Evolutionary conservation across 1,140 invertebrate genomes (phyloP).

Genomic region (Leptonema lineaticorne): DNA sequence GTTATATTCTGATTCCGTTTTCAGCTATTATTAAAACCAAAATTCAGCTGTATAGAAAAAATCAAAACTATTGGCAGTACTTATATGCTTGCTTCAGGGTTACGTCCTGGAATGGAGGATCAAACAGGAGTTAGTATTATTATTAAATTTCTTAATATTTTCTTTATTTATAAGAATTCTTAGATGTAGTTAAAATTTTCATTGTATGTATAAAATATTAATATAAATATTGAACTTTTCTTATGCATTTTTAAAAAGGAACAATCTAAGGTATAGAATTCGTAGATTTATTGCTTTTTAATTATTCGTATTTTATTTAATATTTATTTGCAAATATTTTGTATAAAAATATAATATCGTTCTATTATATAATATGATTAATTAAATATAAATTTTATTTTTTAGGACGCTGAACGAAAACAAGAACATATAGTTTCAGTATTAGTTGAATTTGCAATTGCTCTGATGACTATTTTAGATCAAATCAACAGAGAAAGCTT

Average conservation of each 20-base stretch:
- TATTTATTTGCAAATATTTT: background rate
- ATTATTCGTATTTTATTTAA: background rate
- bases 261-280: conserved; percentile 12
- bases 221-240: too few species aligned
- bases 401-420: conserved; percentile 70
- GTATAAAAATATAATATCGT: too few species aligned
- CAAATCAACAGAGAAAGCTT: conserved; percentile 97
- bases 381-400: conserved; percentile 31
- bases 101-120: conserved; percentile 84
- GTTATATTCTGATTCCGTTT: conserved; percentile 38
- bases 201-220: too few species aligned
- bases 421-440: conserved; percentile 86
- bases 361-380: background rate
- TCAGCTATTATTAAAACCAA: conserved; percentile 85
- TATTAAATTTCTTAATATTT: background rate
- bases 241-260: conserved; percentile 1
- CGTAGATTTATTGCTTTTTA: background rate
- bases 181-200: too few species aligned
- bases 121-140: conserved; percentile 60
- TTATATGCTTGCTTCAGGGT: conserved; percentile 95
- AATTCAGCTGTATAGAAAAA: conserved; percentile 95
- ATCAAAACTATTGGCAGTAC: conserved; percentile 99
- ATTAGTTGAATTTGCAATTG: conserved; percentile 91
- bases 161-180: too few species aligned
- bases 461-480: conserved; percentile 87